Base-by-base conservation (phyloP, 2,797 vertebrate species). In the Enteromius paludinosus region DNA sequence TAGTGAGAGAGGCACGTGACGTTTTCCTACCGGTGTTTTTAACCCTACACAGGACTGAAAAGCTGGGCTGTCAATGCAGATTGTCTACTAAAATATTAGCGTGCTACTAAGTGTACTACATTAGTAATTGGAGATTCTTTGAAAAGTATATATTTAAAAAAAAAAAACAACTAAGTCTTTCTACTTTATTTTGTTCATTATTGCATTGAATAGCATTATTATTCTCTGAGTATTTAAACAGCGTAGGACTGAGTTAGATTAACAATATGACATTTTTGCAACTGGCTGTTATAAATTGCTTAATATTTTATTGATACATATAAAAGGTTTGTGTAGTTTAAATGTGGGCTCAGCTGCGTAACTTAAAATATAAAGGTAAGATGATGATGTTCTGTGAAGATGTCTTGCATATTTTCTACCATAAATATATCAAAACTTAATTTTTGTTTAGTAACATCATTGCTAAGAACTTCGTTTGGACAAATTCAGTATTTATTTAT, bases 11-110 rank as follows among this genome's bases (percentile, higher is more conserved):
- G 64, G 47, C 45, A 54, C 86, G 84, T 86, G 83, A 87, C 76
- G 54, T 86, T 82, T 78, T 82, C 25, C 78, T 86, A 59, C 81
- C 81, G 84, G 85, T 76, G 66, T 45, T 76, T n/a, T 43, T 74
- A 66, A 83, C 75, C 52, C 72, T 54, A 30, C 5, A 41, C 5
- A 0, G 15, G 25, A 62, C 0, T 10, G 7, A 18, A 56, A 10
- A 23, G 0, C 54, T 1, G 18, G 20, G 41, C 18, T 15, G 6
- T 43, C 9, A 6, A 3, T 28, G 9, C 2, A 28, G 7, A 18
- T 6, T 11, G 3, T 25, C 15, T 52, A 10, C 17, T 3, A 23
- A 1, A 15, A 43, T 17, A 3, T 61, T 43, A 17, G 43, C 8
- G 5, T 20, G n/a, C 52, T 75, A 28, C 23, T 43, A 3, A 41